Evolutionary conservation across 2,797 vertebrate genomes (phyloP).

Genomic region (Typhlichthys eigenmanni): DNA sequence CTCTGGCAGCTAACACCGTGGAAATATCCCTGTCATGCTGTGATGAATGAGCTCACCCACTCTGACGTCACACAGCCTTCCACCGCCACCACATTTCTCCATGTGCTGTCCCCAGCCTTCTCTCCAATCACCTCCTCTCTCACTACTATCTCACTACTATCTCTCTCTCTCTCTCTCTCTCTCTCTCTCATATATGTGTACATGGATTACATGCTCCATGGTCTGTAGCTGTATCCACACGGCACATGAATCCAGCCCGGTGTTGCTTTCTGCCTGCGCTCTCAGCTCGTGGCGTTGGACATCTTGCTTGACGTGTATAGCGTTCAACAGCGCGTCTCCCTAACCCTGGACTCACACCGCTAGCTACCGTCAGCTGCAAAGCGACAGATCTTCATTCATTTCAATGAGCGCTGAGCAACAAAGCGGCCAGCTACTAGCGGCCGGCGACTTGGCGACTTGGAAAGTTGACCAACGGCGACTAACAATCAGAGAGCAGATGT

Average conservation of each 20-base stretch:
- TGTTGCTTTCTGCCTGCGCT: neutral
- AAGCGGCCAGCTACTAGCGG: too few species aligned
- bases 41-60: slow-evolving; percentile 60
- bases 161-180: slow-evolving; percentile 43
- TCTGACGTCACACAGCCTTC: slow-evolving; percentile 47
- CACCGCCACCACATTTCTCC: slow-evolving; percentile 18
- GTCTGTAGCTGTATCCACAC: neutral
- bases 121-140: slow-evolving; percentile 38
- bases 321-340: too few species aligned
- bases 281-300: too few species aligned
- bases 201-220: neutral
- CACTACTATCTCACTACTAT: slow-evolving; percentile 12
- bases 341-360: too few species aligned
- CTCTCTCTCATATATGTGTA: slow-evolving; percentile 13
- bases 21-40: slow-evolving; percentile 56
- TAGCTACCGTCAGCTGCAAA: too few species aligned
- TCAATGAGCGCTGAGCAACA: too few species aligned
- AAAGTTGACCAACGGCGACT: too few species aligned
- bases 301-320: too few species aligned
- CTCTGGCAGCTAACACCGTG: slow-evolving; percentile 44
- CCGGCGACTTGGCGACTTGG: too few species aligned
- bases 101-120: slow-evolving; percentile 24
- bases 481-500: too few species aligned
- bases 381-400: too few species aligned
- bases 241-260: neutral